phyloP scores from a whole-genome alignment of 2,113 vertebrate species.

The Albula glossodonta region DNA sequence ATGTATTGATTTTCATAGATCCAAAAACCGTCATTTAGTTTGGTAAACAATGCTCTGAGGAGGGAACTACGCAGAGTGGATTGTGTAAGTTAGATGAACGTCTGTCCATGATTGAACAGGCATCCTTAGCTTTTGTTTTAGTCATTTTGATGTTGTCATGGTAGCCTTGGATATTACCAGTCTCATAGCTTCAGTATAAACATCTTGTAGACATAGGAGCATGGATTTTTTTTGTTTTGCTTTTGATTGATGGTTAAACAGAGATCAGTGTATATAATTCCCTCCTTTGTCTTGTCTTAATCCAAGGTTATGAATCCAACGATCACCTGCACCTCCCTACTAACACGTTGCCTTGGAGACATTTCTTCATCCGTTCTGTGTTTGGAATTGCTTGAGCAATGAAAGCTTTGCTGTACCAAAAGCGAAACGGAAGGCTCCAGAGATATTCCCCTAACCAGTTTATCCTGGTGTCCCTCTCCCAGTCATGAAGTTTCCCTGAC shows the following conservation, averaged over 20 bases:
- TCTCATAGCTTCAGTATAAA: background rate
- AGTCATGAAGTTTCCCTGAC: conserved; percentile 68
- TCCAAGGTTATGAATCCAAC: conserved; percentile 69
- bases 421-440: conserved; percentile 40
- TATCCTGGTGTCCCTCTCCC: conserved; percentile 32
- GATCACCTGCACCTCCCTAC: conserved; percentile 45
- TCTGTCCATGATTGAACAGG: background rate
- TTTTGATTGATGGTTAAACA: background rate
- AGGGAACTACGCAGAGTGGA: background rate
- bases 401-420: conserved; percentile 20
- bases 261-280: background rate
- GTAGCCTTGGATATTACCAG: background rate
- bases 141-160: background rate
- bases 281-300: conserved; percentile 4
- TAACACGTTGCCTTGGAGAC: conserved; percentile 46
- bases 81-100: background rate
- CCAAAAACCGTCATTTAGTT: background rate
- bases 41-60: background rate
- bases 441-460: conserved; percentile 13
- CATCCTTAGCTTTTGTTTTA: background rate
- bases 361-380: conserved; percentile 48
- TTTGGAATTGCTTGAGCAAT: conserved; percentile 45
- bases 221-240: background rate
- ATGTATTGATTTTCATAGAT: background rate
- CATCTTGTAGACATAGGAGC: background rate